These are phyloP conservation scores for Antigone vipio DNA, from an alignment of 2,113 vertebrate genomes.

Conservation along the genomic window DNA sequence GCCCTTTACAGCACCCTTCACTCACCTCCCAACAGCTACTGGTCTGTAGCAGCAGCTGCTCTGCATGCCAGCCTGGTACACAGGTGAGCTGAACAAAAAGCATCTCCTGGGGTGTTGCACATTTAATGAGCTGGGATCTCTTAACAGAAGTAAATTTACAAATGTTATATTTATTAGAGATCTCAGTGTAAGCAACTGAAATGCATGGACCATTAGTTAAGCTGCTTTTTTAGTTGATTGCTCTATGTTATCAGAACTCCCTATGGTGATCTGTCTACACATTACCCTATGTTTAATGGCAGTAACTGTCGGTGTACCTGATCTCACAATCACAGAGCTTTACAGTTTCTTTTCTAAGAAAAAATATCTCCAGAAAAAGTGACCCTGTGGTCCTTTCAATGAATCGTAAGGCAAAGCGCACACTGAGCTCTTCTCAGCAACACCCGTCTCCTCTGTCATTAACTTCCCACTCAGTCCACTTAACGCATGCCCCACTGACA, in stretches of 20 bases:
- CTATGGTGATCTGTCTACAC: neutral
- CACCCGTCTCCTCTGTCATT: neutral
- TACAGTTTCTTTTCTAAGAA: neutral
- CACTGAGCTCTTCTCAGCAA: neutral
- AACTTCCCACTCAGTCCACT: slow-evolving; percentile 12
- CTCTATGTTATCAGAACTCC: neutral
- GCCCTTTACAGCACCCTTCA: neutral
- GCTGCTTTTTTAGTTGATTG: neutral
- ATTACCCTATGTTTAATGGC: neutral
- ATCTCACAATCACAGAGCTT: neutral
- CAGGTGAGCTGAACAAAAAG: slow-evolving; percentile 2
- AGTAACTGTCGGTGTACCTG: neutral
- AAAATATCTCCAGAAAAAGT: neutral
- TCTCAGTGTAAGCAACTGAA: neutral
- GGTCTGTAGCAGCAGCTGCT: neutral
- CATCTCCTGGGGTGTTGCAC: neutral
- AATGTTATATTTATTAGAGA: neutral
- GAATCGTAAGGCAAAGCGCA: neutral
- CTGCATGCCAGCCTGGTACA: neutral
- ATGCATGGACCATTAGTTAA: neutral
- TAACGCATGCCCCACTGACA: slow-evolving; percentile 3
- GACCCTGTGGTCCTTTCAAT: neutral
- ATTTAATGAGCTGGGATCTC: neutral
- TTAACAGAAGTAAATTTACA: neutral
- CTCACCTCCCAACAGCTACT: neutral